Conservation (phyloP, 2,888 invertebrate genomes). For the Athripsodes cinereus region DNA sequence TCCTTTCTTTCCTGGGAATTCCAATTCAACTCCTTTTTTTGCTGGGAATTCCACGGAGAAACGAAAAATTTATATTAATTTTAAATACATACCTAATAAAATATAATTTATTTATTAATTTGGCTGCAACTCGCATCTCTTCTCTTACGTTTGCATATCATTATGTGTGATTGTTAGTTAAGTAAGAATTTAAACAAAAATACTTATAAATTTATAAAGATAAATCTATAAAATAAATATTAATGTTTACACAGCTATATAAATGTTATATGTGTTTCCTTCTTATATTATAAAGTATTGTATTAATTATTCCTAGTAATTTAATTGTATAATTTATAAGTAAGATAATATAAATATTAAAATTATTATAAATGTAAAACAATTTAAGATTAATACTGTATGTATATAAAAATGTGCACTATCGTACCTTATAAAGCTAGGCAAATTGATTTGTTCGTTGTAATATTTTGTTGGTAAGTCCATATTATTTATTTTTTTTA, state of each 20-base stretch:
- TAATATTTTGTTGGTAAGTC: background rate
- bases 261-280: background rate
- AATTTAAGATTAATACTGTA: too few relatives aligned
- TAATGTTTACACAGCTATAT: background rate
- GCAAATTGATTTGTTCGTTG: background rate
- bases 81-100: too few relatives aligned
- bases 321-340: background rate
- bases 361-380: background rate
- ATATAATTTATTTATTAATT: too few relatives aligned
- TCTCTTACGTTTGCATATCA: constrained; percentile 27
- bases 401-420: too few relatives aligned
- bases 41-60: too few relatives aligned
- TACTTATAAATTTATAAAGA: background rate
- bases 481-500: too few relatives aligned
- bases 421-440: too few relatives aligned
- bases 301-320: background rate
- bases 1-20: too few relatives aligned
- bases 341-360: background rate
- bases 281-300: background rate
- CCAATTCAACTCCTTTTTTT: too few relatives aligned
- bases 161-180: constrained; percentile 23
- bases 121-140: constrained; percentile 13
- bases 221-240: background rate
- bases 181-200: constrained; percentile 10
- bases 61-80: too few relatives aligned